Evolutionary conservation across 2,888 invertebrate species (phyloP).

Genomic region (Cynaeus angustus): DNA sequence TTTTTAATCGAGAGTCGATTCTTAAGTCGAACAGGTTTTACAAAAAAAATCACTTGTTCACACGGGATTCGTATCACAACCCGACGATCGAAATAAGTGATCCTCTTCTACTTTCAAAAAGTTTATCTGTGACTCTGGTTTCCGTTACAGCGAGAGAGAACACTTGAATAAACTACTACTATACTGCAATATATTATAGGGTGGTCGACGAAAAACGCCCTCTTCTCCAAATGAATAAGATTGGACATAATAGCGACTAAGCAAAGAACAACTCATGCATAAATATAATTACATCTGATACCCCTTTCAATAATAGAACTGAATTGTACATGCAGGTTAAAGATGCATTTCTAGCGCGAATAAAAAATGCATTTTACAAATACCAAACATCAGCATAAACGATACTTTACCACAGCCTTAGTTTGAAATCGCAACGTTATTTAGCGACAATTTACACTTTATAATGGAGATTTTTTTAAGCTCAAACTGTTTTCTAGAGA

Average conservation of each 20-base stretch:
- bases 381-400: too few species aligned
- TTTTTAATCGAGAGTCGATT: constrained; percentile 4
- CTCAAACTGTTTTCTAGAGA: too few species aligned
- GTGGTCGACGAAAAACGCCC: constrained; percentile 9
- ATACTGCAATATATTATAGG: not conserved
- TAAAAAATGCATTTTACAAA: too few species aligned
- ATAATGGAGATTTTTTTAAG: too few species aligned
- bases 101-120: not conserved
- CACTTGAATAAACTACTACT: not conserved
- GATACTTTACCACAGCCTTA: too few species aligned
- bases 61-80: constrained; percentile 1
- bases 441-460: too few species aligned
- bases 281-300: too few species aligned
- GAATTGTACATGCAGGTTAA: too few species aligned
- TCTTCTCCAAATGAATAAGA: constrained; percentile 2
- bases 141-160: not conserved
- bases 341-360: too few species aligned
- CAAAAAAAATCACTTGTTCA: not conserved
- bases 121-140: not conserved
- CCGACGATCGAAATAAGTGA: not conserved
- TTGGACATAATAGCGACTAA: constrained; percentile 6
- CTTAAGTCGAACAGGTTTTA: not conserved
- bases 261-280: not conserved
- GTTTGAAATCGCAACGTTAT: too few species aligned
- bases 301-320: too few species aligned